A percentile compares a stretch with the other conserved stretches of the same genome.
phyloP scores from a whole-genome alignment of 1,140 invertebrate species.

The Drosophila sproati region DNA sequence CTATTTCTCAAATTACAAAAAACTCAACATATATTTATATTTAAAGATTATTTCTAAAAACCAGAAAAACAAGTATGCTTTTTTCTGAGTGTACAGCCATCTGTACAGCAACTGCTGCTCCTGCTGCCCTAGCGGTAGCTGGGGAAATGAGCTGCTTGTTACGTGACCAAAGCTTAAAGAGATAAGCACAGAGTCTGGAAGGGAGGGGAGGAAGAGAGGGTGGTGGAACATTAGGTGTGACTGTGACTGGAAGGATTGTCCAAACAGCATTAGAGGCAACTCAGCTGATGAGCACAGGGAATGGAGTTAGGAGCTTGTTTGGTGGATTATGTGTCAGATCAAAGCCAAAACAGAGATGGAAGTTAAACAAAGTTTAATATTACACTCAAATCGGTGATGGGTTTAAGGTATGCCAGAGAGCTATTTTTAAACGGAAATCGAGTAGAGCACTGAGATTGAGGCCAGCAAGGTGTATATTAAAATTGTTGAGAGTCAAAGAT shows the following conservation, averaged over 20 bases:
- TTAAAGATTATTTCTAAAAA: too few relatives aligned
- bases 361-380: background rate
- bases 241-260: constrained; percentile 1
- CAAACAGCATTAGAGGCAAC: constrained; percentile 28
- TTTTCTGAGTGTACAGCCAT: too few relatives aligned
- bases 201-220: too few relatives aligned
- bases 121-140: constrained; percentile 28
- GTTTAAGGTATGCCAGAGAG: too few relatives aligned
- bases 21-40: too few relatives aligned
- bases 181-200: background rate
- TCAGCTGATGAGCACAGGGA: constrained; percentile 20
- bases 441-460: too few relatives aligned
- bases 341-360: background rate
- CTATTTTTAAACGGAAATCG: too few relatives aligned
- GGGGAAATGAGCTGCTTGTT: constrained; percentile 50
- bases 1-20: too few relatives aligned
- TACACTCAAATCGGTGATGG: constrained; percentile 16
- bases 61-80: too few relatives aligned
- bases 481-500: too few relatives aligned
- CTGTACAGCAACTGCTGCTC: background rate
- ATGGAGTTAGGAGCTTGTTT: background rate
- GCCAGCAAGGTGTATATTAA: too few relatives aligned
- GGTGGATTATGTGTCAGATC: constrained; percentile 2
- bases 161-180: constrained; percentile 30
- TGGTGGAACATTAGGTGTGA: background rate